Conservation (phyloP, 2,113 vertebrate species). For the Carollia perspicillata region DNA sequence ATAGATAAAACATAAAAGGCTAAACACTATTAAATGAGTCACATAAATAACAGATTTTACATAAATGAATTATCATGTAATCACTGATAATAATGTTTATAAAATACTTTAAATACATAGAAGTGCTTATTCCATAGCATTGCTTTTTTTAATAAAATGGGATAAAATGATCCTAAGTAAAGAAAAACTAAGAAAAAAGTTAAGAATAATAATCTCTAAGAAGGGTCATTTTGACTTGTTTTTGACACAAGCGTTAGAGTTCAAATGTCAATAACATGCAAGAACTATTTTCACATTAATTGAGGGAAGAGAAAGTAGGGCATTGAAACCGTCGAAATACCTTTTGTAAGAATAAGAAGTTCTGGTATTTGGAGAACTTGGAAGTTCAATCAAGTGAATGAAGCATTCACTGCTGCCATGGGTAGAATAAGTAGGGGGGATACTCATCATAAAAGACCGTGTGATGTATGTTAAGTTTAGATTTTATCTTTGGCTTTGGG, state of each 20-base stretch:
- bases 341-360: not conserved
- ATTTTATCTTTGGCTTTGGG: not conserved
- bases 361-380: not conserved
- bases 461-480: not conserved
- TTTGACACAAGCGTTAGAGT: not conserved
- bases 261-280: not conserved
- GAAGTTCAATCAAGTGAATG: not conserved
- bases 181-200: not conserved
- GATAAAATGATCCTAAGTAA: not conserved
- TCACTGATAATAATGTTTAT: not conserved
- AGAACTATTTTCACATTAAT: not conserved
- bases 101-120: slow-evolving; percentile 6
- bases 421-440: not conserved
- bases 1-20: not conserved
- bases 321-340: not conserved
- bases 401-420: not conserved
- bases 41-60: not conserved
- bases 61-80: not conserved
- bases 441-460: not conserved
- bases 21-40: not conserved
- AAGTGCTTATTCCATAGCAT: not conserved
- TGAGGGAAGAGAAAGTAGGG: not conserved
- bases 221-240: not conserved
- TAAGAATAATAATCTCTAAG: not conserved
- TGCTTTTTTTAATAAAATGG: not conserved